Evolutionary conservation across 2,113 vertebrate species (phyloP).

Genomic region (Muntiacus reevesi): DNA sequence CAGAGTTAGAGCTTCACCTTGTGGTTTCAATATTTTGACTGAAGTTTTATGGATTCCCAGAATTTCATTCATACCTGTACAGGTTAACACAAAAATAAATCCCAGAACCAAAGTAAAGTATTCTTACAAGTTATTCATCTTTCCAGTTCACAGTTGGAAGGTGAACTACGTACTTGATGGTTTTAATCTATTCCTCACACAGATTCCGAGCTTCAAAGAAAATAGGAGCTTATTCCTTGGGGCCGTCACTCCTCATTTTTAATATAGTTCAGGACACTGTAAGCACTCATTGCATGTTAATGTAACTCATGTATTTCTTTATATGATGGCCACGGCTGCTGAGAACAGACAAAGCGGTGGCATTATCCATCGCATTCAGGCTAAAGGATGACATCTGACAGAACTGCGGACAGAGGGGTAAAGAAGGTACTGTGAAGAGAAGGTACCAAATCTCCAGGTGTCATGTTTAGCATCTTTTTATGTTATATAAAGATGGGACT

Average conservation of each 20-base stretch:
- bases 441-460: neutral
- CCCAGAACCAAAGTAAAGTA: neutral
- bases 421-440: constrained; percentile 3
- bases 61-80: constrained; percentile 1
- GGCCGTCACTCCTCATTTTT: constrained; percentile 59
- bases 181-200: constrained; percentile 44
- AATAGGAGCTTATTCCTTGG: constrained; percentile 32
- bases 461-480: neutral
- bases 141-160: neutral
- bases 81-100: constrained; percentile 26
- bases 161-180: neutral
- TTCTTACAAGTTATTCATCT: neutral
- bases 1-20: neutral
- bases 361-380: constrained; percentile 44
- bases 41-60: constrained; percentile 15
- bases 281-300: constrained; percentile 37
- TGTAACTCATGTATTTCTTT: constrained; percentile 61
- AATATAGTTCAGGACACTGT: constrained; percentile 34
- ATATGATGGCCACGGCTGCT: constrained; percentile 57
- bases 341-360: neutral
- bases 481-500: neutral
- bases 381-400: neutral
- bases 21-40: neutral
- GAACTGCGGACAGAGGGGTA: neutral
- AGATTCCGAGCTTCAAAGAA: constrained; percentile 43